A percentile compares a stretch with the other conserved stretches of the same genome.
phyloP scores from a whole-genome alignment of 2,888 invertebrate genomes.

The Schrankia costaestrigalis region DNA sequence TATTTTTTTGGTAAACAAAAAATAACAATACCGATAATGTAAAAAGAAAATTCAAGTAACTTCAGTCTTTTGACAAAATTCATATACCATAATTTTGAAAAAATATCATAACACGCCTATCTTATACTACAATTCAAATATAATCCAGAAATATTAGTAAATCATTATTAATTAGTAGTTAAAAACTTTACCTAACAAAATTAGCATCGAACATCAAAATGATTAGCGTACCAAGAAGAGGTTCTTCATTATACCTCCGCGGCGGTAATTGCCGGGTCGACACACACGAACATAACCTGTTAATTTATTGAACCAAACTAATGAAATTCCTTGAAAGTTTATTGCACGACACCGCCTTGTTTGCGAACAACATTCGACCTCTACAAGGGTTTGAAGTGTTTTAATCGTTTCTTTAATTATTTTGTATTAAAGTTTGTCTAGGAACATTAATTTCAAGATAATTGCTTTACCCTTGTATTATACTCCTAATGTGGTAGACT shows the following conservation, averaged over 20 bases:
- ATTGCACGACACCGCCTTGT: constrained; percentile 76
- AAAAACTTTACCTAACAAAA: too few species aligned
- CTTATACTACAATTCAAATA: not conserved
- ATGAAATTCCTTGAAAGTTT: constrained; percentile 79
- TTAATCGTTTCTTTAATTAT: constrained; percentile 79
- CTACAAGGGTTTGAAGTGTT: constrained; percentile 41
- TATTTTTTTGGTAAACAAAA: too few species aligned
- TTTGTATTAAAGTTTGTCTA: constrained; percentile 64
- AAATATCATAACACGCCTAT: too few species aligned
- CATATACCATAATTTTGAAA: too few species aligned
- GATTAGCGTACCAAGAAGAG: constrained; percentile 52
- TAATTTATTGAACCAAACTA: constrained; percentile 81
- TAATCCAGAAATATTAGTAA: not conserved
- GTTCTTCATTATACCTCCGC: constrained; percentile 71
- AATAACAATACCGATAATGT: too few species aligned
- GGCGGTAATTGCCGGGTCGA: constrained; percentile 78
- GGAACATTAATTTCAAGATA: constrained; percentile 47
- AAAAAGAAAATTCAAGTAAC: too few species aligned
- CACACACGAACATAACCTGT: constrained; percentile 80
- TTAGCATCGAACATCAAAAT: too few species aligned
- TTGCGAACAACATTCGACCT: constrained; percentile 72
- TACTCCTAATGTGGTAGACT: too few species aligned
- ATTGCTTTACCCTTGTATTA: too few species aligned
- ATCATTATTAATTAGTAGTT: too few species aligned
- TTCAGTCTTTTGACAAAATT: too few species aligned